phyloP scores from a whole-genome alignment of 1,140 invertebrate genomes.

The Bombus confusus region DNA sequence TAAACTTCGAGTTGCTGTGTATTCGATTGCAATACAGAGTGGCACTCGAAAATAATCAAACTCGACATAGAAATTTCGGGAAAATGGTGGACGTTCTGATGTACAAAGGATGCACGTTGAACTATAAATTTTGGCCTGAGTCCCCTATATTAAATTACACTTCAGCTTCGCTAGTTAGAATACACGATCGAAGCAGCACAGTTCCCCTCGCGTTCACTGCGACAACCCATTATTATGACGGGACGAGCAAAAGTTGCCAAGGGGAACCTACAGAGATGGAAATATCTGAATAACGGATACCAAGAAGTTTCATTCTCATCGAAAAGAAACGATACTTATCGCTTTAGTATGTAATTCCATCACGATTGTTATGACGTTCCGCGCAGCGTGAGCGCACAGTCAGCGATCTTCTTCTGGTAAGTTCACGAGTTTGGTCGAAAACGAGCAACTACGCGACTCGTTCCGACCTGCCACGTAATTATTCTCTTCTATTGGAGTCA shows the following conservation, averaged over 20 bases:
- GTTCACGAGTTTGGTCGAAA: neutral
- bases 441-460: neutral
- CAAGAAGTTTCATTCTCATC: neutral
- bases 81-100: neutral
- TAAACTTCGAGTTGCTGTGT: neutral
- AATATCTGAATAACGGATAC: neutral
- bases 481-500: conserved; percentile 38
- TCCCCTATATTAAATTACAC: neutral
- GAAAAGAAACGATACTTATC: neutral
- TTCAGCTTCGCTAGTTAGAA: neutral
- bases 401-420: neutral
- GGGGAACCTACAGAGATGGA: too few relatives aligned
- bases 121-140: neutral
- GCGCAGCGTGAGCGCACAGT: neutral
- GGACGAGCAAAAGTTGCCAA: neutral
- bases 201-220: neutral
- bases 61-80: neutral
- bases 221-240: neutral
- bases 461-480: conserved; percentile 21
- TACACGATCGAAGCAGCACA: neutral
- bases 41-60: neutral
- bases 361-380: neutral
- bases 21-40: neutral
- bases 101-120: neutral
- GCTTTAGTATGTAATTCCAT: neutral